Conservation (phyloP, 2,888 invertebrate genomes). For the Nycteola revayana region DNA sequence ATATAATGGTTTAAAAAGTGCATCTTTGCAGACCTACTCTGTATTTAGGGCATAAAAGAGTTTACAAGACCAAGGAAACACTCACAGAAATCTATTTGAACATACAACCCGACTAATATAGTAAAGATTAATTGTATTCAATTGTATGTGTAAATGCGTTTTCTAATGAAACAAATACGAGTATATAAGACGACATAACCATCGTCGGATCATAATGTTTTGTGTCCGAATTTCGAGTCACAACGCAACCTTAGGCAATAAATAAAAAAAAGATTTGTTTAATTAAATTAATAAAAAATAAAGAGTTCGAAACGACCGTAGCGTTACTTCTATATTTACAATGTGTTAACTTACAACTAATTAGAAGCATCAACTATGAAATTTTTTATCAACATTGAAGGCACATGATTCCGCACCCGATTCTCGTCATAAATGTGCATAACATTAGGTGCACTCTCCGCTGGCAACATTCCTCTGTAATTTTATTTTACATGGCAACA, state of each 20-base stretch:
- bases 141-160: too few relatives aligned
- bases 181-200: too few relatives aligned
- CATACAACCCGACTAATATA: too few relatives aligned
- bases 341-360: conserved; percentile 68
- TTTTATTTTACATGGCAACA: conserved; percentile 42
- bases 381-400: conserved; percentile 78
- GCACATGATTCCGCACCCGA: conserved; percentile 81
- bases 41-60: too few relatives aligned
- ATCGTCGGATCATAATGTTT: conserved; percentile 18
- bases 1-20: too few relatives aligned
- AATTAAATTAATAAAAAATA: conserved; percentile 77
- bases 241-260: conserved; percentile 63
- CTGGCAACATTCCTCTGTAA: conserved; percentile 50
- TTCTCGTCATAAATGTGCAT: conserved; percentile 60
- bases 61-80: too few relatives aligned
- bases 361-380: conserved; percentile 81
- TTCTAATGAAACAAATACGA: too few relatives aligned
- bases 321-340: conserved; percentile 76
- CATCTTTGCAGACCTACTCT: too few relatives aligned
- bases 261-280: conserved; percentile 61
- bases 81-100: too few relatives aligned
- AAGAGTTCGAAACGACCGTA: conserved; percentile 67
- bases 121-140: too few relatives aligned
- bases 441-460: conserved; percentile 58
- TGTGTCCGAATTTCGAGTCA: conserved; percentile 29